Base-by-base conservation (phyloP, 2,113 vertebrate genomes). In the Strix aluco region DNA sequence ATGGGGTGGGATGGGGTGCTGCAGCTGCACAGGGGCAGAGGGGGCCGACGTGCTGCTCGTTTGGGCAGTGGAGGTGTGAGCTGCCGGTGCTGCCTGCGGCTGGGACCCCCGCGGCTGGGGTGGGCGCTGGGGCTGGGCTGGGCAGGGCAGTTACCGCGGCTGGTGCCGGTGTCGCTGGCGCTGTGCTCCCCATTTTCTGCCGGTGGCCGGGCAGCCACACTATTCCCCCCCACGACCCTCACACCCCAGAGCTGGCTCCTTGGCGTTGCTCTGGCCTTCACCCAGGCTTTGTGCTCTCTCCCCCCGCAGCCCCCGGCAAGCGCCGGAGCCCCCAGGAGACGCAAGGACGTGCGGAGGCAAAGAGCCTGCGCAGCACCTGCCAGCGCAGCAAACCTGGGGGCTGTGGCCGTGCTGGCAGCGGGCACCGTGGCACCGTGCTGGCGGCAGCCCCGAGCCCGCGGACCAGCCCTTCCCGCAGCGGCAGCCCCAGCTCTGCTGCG, bases 351-450 rank as follows among this genome's bases (percentile, higher is more conserved):
- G 38, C 62, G 1, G 2, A 13, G 54, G 38, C 38, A 6, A 49
- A 15, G 59, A 67, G 22, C 17, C 32, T 2, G 5, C 3, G 61
- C 36, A 1, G 59, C 67, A 27, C 40, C 44, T 30, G 44, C 44
- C 44, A 16, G 44, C 44, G 44, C 44, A 44, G 44, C 44, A 16
- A 44, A 44, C 44, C 44, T 44, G 44, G 42, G 42, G 42, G 42
- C 42, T 5, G 42, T n/a, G 44, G 20, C 38, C 2, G 7, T 23
- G 59, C 32, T 5, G 10, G 62, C 70, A 20, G 36, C 36, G 3
- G 71, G n/a, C 32, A 11, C n/a, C 1, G 5, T 20, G 78, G 62
- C n/a, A 2, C 40, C 1, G 4, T 0, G 19, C 42, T 23, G 2
- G 18, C 3, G 63, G 74, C 34, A 44, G 17, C 30, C 29, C 29